These are phyloP conservation scores for Eupelmus urozonus DNA, from an alignment of 2,888 invertebrate species.

Conservation along the genomic window DNA sequence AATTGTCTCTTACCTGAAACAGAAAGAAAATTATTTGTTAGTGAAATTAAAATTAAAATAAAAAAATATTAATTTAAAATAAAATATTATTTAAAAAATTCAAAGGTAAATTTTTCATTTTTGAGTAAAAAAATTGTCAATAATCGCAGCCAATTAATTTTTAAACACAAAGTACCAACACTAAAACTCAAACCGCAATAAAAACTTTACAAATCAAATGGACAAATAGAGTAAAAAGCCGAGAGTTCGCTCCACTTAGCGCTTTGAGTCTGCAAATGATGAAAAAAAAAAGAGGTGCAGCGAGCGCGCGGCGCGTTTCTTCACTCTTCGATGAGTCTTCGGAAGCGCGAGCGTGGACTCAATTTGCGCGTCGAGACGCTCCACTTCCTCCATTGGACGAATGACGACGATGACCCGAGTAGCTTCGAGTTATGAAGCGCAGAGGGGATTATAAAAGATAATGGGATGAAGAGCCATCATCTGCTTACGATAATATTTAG, in stretches of 20 bases:
- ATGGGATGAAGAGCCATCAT: slow-evolving; percentile 18
- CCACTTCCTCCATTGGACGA: slow-evolving; percentile 35
- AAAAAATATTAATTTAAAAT: too few species aligned
- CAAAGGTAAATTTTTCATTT: too few species aligned
- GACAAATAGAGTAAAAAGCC: too few species aligned
- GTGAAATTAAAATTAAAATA: too few species aligned
- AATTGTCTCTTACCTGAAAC: slow-evolving; percentile 15
- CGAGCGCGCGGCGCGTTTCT: not conserved
- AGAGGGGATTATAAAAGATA: slow-evolving; percentile 40
- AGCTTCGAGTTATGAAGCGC: slow-evolving; percentile 28
- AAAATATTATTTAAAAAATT: too few species aligned
- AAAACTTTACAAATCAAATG: too few species aligned
- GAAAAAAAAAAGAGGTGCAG: not conserved
- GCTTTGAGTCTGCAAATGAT: not conserved
- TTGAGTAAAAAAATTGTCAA: too few species aligned
- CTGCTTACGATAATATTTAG: slow-evolving; percentile 27
- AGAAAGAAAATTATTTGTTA: not conserved
- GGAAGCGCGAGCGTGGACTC: slow-evolving; percentile 35
- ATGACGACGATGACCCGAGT: slow-evolving; percentile 19
- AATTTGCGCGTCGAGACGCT: slow-evolving; percentile 51
- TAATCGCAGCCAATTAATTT: too few species aligned
- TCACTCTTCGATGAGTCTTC: slow-evolving; percentile 19
- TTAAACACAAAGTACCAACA: too few species aligned
- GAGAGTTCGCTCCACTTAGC: not conserved
- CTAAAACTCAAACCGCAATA: too few species aligned